These are phyloP conservation scores for Silvanus unidentatus DNA, from an alignment of 2,888 invertebrate genomes.

Conservation along the genomic window DNA sequence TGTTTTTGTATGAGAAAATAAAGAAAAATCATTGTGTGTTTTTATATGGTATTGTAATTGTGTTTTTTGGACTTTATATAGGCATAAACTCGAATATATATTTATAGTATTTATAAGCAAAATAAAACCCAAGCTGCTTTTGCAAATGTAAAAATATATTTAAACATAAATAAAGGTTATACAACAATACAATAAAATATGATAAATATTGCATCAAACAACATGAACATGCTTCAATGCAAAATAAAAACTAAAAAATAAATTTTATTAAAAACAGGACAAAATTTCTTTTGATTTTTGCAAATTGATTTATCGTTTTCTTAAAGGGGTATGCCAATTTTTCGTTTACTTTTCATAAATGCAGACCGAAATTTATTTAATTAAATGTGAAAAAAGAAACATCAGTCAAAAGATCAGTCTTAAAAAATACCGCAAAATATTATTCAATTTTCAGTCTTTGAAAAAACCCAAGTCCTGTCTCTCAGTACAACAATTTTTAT, in stretches of 20 bases:
- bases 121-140: constrained; percentile 48
- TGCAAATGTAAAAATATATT: constrained; percentile 50
- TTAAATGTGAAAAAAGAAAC: constrained; percentile 25
- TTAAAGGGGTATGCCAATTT: constrained; percentile 47
- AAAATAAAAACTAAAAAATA: constrained; percentile 39
- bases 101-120: constrained; percentile 40
- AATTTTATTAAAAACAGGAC: constrained; percentile 29
- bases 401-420: constrained; percentile 48
- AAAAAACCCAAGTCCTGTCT: constrained; percentile 39
- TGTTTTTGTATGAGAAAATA: not conserved
- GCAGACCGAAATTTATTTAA: not conserved
- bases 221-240: constrained; percentile 48
- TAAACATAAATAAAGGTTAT: constrained; percentile 48
- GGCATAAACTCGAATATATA: constrained; percentile 14
- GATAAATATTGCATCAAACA: constrained; percentile 48
- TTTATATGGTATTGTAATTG: too few species aligned
- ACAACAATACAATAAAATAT: constrained; percentile 49
- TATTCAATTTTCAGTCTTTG: constrained; percentile 32
- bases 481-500: constrained; percentile 31
- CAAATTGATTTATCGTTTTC: not conserved
- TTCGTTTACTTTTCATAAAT: constrained; percentile 7
- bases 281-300: constrained; percentile 10
- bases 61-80: not conserved
- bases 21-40: not conserved
- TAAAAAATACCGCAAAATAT: constrained; percentile 39